Evolutionary conservation across 1,140 invertebrate species (phyloP), one percentile per base, ranked within the genome.

Genomic region (Drosophila mojavensis): DNA sequence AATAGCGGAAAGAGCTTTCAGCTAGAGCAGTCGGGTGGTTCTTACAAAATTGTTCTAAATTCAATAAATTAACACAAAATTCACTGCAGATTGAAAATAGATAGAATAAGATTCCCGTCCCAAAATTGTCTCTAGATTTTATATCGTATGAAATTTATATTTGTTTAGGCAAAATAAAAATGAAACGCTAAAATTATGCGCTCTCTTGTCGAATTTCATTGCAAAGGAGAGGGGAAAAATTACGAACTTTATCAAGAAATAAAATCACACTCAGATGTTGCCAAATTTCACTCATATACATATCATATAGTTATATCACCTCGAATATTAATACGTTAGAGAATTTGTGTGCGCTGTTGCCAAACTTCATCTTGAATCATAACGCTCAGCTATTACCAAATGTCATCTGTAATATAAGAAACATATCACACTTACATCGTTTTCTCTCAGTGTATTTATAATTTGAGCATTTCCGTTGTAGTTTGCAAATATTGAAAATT

Each of bases 351-450:
- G 36, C 36, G 36, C 36, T 39, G 36, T 20, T 47, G 43, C 43
- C 43, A 20, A 47, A 47, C 43, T 47, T 17, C 43, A 20, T 17
- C 17, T 4, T 4, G 6, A 47, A n/a, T 45, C 1, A 17, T 6
- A 5, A 6, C 17, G 6, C 5, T 9, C 43, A 47, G n/a, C 33
- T 24, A 24, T 53, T 43, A 33, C 47, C 61, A 63, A 51, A 28
- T 43, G 11, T 30, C 61, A 54, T 53, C 13, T 26, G 7, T 47
- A 36, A 63, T 4, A 62, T 59, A 60, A 39, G 1, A 24, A 24
- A 24, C 20, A 70, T 65, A 39, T 39, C 36, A 39, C 9, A 39
- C 5, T 0, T 47, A 17, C 43, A 47, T 47, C 43, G 15, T 47
- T 47, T 47, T 47, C 43, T 3, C 43, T 45, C 10, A 45, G 43